These are phyloP conservation scores for Leptopilina clavipes DNA, from an alignment of 1,140 invertebrate genomes.

Conservation along the genomic window DNA sequence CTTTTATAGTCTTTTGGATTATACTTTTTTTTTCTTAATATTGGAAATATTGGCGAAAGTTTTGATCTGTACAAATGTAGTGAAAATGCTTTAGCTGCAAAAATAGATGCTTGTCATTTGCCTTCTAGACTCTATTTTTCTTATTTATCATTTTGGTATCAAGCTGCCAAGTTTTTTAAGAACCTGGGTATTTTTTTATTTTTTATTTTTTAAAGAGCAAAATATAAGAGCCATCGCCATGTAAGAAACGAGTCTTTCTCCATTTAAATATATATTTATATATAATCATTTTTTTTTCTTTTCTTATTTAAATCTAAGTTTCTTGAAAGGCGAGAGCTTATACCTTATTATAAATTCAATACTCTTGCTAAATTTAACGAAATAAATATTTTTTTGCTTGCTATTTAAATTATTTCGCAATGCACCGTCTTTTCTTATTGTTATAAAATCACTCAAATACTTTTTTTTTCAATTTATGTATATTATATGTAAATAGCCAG, in stretches of 20 bases:
- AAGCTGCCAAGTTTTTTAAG: slow-evolving; percentile 61
- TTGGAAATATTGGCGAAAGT: slow-evolving; percentile 49
- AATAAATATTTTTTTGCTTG: slow-evolving; percentile 23
- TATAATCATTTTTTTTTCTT: slow-evolving; percentile 41
- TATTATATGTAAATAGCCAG: not conserved
- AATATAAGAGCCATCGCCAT: slow-evolving; percentile 35
- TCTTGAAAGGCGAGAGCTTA: slow-evolving; percentile 51
- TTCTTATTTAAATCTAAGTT: slow-evolving; percentile 43
- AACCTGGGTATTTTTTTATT: slow-evolving; percentile 4
- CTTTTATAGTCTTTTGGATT: slow-evolving; percentile 36
- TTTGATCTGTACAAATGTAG: slow-evolving; percentile 58
- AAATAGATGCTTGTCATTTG: slow-evolving; percentile 66
- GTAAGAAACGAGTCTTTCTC: slow-evolving; percentile 38
- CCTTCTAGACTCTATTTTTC: slow-evolving; percentile 39
- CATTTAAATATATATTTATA: slow-evolving; percentile 10
- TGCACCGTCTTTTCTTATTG: slow-evolving; percentile 13
- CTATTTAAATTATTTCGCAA: slow-evolving; percentile 6
- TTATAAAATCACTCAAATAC: slow-evolving; percentile 33
- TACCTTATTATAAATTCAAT: slow-evolving; percentile 29
- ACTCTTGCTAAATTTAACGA: slow-evolving; percentile 30
- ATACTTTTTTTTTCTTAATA: not conserved
- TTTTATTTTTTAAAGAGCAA: slow-evolving; percentile 31
- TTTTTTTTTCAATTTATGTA: not conserved
- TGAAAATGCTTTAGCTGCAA: slow-evolving; percentile 66
- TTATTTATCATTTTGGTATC: slow-evolving; percentile 64